Evolutionary conservation across 2,888 invertebrate species (phyloP).

Genomic region (Lissocephala sabroskyi): DNA sequence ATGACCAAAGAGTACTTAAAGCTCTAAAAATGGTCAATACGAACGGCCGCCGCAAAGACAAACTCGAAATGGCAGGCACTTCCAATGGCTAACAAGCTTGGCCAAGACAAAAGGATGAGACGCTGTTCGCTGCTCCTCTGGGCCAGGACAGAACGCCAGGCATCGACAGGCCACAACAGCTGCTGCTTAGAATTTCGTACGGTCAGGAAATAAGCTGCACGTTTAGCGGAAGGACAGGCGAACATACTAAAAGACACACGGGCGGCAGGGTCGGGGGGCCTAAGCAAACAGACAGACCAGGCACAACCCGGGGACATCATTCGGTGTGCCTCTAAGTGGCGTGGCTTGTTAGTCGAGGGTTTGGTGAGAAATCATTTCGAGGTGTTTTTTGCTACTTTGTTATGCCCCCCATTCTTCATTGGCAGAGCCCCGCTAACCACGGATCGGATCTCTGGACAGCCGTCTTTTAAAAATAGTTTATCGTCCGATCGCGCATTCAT

Average conservation of each 20-base stretch:
- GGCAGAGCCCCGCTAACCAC: background rate
- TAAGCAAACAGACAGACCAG: background rate
- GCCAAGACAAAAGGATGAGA: slow-evolving; percentile 57
- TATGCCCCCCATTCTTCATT: slow-evolving; percentile 14
- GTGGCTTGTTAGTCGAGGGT: slow-evolving; percentile 48
- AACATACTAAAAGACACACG: too few species aligned
- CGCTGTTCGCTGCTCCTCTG: too few species aligned
- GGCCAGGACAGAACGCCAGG: too few species aligned
- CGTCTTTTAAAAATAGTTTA: slow-evolving; percentile 66
- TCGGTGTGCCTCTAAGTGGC: slow-evolving; percentile 38
- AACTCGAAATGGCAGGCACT: slow-evolving; percentile 40
- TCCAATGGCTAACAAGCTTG: slow-evolving; percentile 17
- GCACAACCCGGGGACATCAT: too few species aligned
- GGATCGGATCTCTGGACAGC: slow-evolving; percentile 27
- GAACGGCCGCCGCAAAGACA: background rate
- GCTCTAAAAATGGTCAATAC: slow-evolving; percentile 56
- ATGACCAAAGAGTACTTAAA: slow-evolving; percentile 66
- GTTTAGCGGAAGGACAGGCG: too few species aligned
- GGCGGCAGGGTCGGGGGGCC: too few species aligned
- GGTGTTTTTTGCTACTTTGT: slow-evolving; percentile 24
- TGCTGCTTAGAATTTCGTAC: slow-evolving; percentile 44
- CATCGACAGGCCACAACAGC: slow-evolving; percentile 13
- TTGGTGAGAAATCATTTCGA: slow-evolving; percentile 59
- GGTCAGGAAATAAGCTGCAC: slow-evolving; percentile 51
- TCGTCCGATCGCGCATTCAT: slow-evolving; percentile 64